A percentile compares a stretch with the other conserved stretches of the same genome.
Evolutionary conservation across 2,113 vertebrate species (phyloP).

Genomic region (Xenotilapia longispinis): DNA sequence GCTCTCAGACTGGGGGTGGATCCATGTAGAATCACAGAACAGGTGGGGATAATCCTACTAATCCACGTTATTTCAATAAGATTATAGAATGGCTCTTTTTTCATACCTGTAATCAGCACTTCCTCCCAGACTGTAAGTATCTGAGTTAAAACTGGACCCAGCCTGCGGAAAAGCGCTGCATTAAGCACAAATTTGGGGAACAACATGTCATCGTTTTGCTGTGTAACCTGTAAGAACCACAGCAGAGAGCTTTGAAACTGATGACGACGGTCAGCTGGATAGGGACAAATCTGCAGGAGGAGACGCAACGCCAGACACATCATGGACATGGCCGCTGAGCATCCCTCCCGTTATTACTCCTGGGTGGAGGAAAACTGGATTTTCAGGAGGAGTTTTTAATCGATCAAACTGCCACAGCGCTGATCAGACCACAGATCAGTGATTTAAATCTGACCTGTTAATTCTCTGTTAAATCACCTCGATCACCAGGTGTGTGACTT

Average conservation of each 20-base stretch:
- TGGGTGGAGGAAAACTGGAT: not conserved
- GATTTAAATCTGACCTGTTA: not conserved
- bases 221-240: not conserved
- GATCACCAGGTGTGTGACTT: not conserved
- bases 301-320: not conserved
- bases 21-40: not conserved
- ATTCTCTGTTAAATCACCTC: not conserved
- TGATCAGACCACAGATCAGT: not conserved
- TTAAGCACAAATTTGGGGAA: not conserved
- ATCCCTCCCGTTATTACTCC: not conserved
- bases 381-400: not conserved
- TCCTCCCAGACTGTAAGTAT: not conserved
- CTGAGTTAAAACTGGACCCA: not conserved
- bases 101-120: not conserved
- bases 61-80: not conserved
- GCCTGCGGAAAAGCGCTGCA: rapidly evolving
- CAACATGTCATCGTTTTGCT: not conserved
- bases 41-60: not conserved
- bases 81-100: not conserved
- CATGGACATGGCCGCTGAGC: not conserved
- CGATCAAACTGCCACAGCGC: not conserved
- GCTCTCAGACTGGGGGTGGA: not conserved
- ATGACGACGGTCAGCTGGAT: not conserved
- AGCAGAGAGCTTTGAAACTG: not conserved
- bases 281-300: not conserved